Evolutionary conservation across 1,140 invertebrate species (phyloP).

Genomic region (Drosophila prosaltans): DNA sequence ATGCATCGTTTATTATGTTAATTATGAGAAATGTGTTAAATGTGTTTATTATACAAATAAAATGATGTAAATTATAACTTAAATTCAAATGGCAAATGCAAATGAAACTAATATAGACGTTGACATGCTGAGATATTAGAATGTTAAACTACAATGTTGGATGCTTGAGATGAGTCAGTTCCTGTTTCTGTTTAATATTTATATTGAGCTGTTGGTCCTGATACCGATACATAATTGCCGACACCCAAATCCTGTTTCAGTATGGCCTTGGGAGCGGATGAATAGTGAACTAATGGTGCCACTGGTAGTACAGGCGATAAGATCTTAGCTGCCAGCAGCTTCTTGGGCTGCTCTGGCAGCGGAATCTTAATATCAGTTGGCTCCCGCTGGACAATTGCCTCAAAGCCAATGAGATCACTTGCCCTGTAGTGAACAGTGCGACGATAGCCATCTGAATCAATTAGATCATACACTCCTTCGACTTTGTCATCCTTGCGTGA

Average conservation of each 20-base stretch:
- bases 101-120: conserved; percentile 11
- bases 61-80: conserved; percentile 38
- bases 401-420: conserved; percentile 88
- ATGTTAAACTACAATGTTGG: conserved; percentile 25
- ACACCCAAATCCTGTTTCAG: conserved; percentile 47
- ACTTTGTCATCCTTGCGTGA: conserved; percentile 86
- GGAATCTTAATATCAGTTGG: conserved; percentile 83
- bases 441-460: conserved; percentile 88
- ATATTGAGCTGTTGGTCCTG: conserved; percentile 67
- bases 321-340: conserved; percentile 72
- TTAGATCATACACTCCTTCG: conserved; percentile 85
- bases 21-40: conserved; percentile 26
- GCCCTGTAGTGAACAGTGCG: conserved; percentile 90
- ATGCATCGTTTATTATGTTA: conserved; percentile 54
- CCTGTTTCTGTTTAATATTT: conserved; percentile 57
- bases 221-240: conserved; percentile 73
- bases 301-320: conserved; percentile 55
- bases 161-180: conserved; percentile 6
- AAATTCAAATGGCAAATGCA: conserved; percentile 35
- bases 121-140: conserved; percentile 35
- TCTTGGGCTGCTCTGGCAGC: conserved; percentile 79
- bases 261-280: conserved; percentile 49
- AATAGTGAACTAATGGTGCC: conserved; percentile 61
- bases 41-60: conserved; percentile 25
- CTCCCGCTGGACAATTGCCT: conserved; percentile 87